Percentiles rank a stretch among this genome's conserved stretches.
Conservation (phyloP, 2,888 invertebrate genomes). For the Hipparchia semele region DNA sequence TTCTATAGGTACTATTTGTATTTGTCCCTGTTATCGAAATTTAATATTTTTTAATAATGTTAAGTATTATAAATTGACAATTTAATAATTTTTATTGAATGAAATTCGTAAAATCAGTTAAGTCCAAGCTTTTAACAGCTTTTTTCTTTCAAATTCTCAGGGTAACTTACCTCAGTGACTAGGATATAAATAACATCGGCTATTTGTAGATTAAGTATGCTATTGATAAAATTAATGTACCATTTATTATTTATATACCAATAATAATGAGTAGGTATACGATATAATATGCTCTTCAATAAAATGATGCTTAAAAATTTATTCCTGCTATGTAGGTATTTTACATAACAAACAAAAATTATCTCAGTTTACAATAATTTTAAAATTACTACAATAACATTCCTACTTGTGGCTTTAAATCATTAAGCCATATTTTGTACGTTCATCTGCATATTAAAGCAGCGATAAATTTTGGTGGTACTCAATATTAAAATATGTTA, state of each 20-base stretch:
- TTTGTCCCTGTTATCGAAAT: neutral
- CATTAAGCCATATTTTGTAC: conserved; percentile 24
- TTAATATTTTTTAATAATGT: neutral
- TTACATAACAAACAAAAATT: conserved; percentile 21
- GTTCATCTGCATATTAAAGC: conserved; percentile 23
- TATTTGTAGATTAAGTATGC: neutral
- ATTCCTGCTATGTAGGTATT: neutral
- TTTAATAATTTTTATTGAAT: neutral
- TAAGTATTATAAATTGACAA: neutral
- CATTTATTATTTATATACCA: neutral
- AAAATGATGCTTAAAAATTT: neutral
- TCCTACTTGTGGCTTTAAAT: conserved; percentile 20
- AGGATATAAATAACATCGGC: neutral
- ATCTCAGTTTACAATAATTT: conserved; percentile 8
- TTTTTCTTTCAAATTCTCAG: neutral
- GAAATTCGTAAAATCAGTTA: neutral
- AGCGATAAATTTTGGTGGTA: conserved; percentile 20
- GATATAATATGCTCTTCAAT: neutral
- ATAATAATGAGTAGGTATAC: too few species aligned
- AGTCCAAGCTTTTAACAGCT: neutral
- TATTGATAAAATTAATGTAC: neutral
- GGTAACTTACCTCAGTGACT: neutral
- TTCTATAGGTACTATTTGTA: neutral
- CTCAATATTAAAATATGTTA: conserved; percentile 21
- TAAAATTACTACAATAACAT: conserved; percentile 12